Evolutionary conservation across 2,113 vertebrate species (phyloP), one percentile per base, ranked within the genome.

Genomic region (Accipiter virgatus): DNA sequence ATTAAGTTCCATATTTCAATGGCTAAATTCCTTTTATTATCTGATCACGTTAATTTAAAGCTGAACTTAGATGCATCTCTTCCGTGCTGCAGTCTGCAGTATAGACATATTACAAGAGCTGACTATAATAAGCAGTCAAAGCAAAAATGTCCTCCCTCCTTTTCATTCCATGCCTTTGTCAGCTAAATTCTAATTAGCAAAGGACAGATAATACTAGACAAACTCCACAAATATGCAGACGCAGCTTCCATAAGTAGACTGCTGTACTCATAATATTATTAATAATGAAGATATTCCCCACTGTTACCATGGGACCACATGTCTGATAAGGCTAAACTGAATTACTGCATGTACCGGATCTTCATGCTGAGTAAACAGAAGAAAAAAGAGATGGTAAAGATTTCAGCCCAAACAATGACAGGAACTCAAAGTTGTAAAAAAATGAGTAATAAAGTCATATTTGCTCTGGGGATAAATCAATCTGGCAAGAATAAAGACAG

Each of bases 131-230:
- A 94, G 65, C 53, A 93, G 40, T 66, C 70, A 75, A 38, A 93
- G 62, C n/a, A 48, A 40, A 80, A 73, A 79, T 56, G 32, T 74
- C 58, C 4, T n/a, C 85, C 43, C 31, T 90, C 17, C 26, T 96
- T 88, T 97, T 89, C 77, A 84, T 27, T 94, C 70, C 52, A 58
- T 75, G 74, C 77, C 93, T 94, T 95, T 94, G 63, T 94, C 96
- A 89, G 95, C 88, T 96, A 86, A 94, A 95, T 93, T 98, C 88
- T 96, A 97, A 97, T 97, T 97, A 98, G 72, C 94, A 97, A 48
- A 97, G 43, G 32, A 91, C 45, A 97, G 93, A 87, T 94, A 97
- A 97, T 55, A 88, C 77, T 59, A 85, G 74, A 93, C 67, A 96
- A 96, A 87, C 53, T 91, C 86, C 81, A 94, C 91, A 97, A 97